These are phyloP conservation scores for Heterotilapia buettikoferi DNA, from an alignment of 2,113 vertebrate species.

Conservation along the genomic window DNA sequence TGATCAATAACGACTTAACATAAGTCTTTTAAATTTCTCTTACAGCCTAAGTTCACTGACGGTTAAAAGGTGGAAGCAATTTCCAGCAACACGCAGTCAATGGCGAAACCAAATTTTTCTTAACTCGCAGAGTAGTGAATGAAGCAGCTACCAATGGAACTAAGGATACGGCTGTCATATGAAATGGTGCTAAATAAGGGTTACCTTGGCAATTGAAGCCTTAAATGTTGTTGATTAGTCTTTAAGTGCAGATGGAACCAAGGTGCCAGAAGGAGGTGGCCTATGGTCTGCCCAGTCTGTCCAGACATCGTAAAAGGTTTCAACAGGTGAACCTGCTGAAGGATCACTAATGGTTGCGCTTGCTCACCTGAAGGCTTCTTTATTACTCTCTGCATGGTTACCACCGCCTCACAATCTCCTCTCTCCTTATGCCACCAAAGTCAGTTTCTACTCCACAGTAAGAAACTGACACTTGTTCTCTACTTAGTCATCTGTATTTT, in stretches of 20 bases:
- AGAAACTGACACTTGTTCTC: background rate
- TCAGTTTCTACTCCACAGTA: background rate
- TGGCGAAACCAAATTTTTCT: background rate
- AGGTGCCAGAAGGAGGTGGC: background rate
- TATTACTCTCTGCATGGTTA: background rate
- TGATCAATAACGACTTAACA: background rate
- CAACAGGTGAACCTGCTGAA: background rate
- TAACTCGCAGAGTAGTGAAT: background rate
- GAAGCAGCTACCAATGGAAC: background rate
- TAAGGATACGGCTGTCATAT: background rate
- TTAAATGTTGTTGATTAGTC: background rate
- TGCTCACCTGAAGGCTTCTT: background rate
- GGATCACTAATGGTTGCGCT: background rate
- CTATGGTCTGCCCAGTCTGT: background rate
- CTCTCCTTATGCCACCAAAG: background rate
- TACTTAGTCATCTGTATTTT: background rate
- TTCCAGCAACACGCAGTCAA: background rate
- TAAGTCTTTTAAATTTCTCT: background rate
- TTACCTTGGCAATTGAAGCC: background rate
- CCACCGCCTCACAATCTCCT: background rate
- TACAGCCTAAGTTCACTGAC: rapidly evolving
- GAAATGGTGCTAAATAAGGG: background rate
- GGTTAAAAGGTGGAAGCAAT: background rate
- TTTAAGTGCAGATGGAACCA: background rate
- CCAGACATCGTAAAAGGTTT: background rate